These are phyloP conservation scores for Bombyx mori DNA, from an alignment of 1,140 invertebrate species.

Conservation along the genomic window ASM3026992v2 NC_085130.1:7529501-7530000, in stretches of 20 bases:
- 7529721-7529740: conserved; percentile 17
- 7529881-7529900: conserved; percentile 61
- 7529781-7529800: conserved; percentile 32
- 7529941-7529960: conserved; percentile 3
- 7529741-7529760: conserved; percentile 19
- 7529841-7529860: conserved; percentile 62
- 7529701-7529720: conserved; percentile 50
- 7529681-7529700: conserved; percentile 7
- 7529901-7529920: conserved; percentile 68
- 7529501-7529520: no score
- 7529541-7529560: no score
- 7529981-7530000: not conserved
- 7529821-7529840: conserved; percentile 29
- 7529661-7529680: not conserved
- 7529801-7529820: no score
- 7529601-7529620: no score
- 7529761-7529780: conserved; percentile 34
- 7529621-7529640: no score
- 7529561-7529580: no score
- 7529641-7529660: not conserved
- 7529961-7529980: conserved; percentile 4
- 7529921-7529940: conserved; percentile 58
- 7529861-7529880: conserved; percentile 65
- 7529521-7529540: no score
- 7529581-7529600: no score